phyloP scores from a whole-genome alignment of 2,113 vertebrate species.

The Seriola dumerili region DNA sequence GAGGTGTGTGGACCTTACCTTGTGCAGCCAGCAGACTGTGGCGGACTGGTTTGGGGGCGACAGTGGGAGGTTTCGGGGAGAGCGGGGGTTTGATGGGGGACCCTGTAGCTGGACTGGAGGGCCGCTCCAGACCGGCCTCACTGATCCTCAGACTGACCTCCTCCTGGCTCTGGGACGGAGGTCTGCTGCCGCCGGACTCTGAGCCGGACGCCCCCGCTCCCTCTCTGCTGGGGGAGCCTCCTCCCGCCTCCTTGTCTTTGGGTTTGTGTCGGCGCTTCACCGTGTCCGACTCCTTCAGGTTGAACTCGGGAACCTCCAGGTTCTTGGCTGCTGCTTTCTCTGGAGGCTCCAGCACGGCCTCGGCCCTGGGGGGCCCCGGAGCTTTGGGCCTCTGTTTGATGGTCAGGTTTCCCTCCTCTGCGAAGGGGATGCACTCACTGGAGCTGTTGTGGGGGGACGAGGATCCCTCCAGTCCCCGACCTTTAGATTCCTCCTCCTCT shows the following conservation, averaged over 20 bases:
- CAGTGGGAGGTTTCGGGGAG: slow-evolving; percentile 70
- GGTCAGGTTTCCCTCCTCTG: slow-evolving; percentile 97
- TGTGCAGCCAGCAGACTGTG: slow-evolving; percentile 72
- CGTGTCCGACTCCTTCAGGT: slow-evolving; percentile 96
- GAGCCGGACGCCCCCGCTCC: slow-evolving; percentile 39
- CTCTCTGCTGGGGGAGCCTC: slow-evolving; percentile 66
- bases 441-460: slow-evolving; percentile 92
- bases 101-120: slow-evolving; percentile 72
- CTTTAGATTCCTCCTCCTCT: slow-evolving; percentile 84
- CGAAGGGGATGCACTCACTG: slow-evolving; percentile 96
- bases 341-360: slow-evolving; percentile 64
- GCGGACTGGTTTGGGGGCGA: slow-evolving; percentile 72
- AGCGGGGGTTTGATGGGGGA: slow-evolving; percentile 78
- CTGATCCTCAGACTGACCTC: slow-evolving; percentile 74
- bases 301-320: slow-evolving; percentile 88
- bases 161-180: slow-evolving; percentile 56
- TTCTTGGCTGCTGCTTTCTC: slow-evolving; percentile 51
- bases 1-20: slow-evolving; percentile 40
- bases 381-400: slow-evolving; percentile 98
- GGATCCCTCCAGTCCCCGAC: slow-evolving; percentile 60
- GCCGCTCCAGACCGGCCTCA: slow-evolving; percentile 76
- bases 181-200: background rate
- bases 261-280: slow-evolving; percentile 93
- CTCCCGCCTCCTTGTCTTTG: slow-evolving; percentile 88
- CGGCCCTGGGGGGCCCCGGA: slow-evolving; percentile 73